Percentiles rank a stretch among this genome's conserved stretches.
Conservation (phyloP, 2,113 vertebrate species). For the Brachyhypopomus occidentalis region DNA sequence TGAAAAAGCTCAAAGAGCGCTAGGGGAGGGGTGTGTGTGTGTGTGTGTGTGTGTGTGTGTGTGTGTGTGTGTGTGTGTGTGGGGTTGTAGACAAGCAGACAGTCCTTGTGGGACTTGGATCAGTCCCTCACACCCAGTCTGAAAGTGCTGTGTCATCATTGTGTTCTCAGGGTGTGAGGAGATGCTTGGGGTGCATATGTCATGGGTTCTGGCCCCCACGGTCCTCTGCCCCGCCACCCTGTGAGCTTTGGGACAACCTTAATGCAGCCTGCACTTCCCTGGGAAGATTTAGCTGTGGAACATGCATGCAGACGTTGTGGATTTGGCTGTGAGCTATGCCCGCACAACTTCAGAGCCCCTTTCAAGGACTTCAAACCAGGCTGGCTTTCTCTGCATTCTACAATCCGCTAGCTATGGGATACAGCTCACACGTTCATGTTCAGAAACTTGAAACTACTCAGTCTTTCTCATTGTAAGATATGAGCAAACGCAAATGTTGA, state of each 20-base stretch:
- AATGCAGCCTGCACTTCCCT: conserved; percentile 26
- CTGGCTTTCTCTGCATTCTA: conserved; percentile 24
- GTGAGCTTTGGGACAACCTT: conserved; percentile 31
- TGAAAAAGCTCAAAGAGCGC: conserved; percentile 20
- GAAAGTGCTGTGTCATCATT: conserved; percentile 22
- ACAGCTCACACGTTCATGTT: background rate
- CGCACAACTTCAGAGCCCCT: background rate
- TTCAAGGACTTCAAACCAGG: conserved; percentile 29
- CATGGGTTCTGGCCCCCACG: conserved; percentile 33
- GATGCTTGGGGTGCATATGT: conserved; percentile 41
- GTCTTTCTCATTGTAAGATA: background rate
- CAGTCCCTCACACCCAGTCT: background rate
- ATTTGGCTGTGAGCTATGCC: conserved; percentile 20
- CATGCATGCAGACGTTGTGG: conserved; percentile 30
- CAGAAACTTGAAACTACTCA: background rate
- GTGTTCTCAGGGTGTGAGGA: conserved; percentile 24
- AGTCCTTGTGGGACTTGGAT: conserved; percentile 21
- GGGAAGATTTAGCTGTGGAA: conserved; percentile 33
- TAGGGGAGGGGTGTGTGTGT: background rate
- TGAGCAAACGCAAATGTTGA: background rate
- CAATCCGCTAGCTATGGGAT: background rate
- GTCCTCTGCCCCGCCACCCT: conserved; percentile 17
- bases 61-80: no score
- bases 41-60: background rate
- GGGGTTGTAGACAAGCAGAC: background rate